Evolutionary conservation across 1,140 invertebrate species (phyloP).

Genomic region (Telenomus remus): DNA sequence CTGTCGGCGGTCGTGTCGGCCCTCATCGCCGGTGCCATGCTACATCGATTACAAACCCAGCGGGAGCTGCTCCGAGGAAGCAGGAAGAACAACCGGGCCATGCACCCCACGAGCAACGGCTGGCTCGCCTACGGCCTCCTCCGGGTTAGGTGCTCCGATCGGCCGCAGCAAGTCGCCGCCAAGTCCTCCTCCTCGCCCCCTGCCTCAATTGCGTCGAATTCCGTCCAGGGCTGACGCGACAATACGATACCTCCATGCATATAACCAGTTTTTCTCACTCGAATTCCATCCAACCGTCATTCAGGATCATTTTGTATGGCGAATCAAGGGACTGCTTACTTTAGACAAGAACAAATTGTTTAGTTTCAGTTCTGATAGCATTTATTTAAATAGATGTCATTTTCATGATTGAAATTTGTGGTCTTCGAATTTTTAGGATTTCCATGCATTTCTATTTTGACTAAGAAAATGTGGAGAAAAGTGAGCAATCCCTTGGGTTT

Average conservation of each 20-base stretch:
- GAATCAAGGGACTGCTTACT: no score
- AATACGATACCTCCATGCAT: no score
- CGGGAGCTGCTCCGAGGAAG: slow-evolving; percentile 78
- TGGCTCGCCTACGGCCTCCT: slow-evolving; percentile 84
- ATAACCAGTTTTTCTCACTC: slow-evolving; percentile 10
- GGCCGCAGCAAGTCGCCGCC: slow-evolving; percentile 54
- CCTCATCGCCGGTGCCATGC: slow-evolving; percentile 83
- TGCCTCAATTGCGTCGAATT: no score
- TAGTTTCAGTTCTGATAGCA: no score
- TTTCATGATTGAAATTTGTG: no score
- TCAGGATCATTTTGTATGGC: no score
- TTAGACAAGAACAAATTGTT: no score
- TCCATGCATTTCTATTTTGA: no score
- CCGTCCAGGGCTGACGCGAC: slow-evolving; percentile 60
- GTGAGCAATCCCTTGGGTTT: no score
- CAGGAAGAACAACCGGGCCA: slow-evolving; percentile 71
- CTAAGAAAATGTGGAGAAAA: no score
- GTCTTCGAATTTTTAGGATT: no score
- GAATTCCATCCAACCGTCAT: slow-evolving; percentile 12
- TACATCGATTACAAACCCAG: slow-evolving; percentile 85
- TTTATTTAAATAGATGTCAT: no score
- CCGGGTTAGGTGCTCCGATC: slow-evolving; percentile 73
- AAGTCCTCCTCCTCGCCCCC: slow-evolving; percentile 40
- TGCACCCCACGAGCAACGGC: slow-evolving; percentile 76
- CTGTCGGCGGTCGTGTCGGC: slow-evolving; percentile 89